Conservation (phyloP, 2,113 vertebrate species). For the Alouatta palliata region DNA sequence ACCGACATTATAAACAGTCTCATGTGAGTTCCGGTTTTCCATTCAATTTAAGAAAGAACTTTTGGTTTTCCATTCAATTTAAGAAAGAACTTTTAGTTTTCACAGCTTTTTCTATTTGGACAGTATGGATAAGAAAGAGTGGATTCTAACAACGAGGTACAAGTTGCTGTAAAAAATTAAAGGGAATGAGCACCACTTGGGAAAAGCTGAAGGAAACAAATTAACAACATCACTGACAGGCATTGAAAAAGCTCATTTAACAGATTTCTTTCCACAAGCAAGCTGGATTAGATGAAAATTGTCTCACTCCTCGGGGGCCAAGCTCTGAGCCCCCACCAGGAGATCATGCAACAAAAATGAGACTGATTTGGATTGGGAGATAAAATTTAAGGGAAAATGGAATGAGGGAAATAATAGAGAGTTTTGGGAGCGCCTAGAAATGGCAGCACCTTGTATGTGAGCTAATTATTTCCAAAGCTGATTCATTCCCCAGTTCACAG, state of each 20-base stretch:
- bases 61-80: neutral
- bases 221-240: neutral
- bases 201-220: slow-evolving; percentile 32
- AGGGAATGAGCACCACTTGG: neutral
- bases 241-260: slow-evolving; percentile 19
- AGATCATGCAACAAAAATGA: slow-evolving; percentile 23
- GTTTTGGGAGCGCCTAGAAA: slow-evolving; percentile 15
- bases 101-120: slow-evolving; percentile 9
- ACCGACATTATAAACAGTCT: slow-evolving; percentile 13
- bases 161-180: slow-evolving; percentile 10
- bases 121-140: neutral
- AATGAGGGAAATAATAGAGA: slow-evolving; percentile 28
- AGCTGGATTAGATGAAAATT: slow-evolving; percentile 31
- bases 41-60: slow-evolving; percentile 28
- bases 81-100: slow-evolving; percentile 12
- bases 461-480: slow-evolving; percentile 62
- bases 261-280: neutral
- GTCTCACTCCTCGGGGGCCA: neutral
- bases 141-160: neutral
- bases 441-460: slow-evolving; percentile 1
- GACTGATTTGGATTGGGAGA: neutral
- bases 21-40: neutral
- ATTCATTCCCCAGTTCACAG: slow-evolving; percentile 61
- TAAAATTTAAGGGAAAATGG: neutral
- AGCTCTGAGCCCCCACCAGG: neutral